These are phyloP conservation scores for Xestoiulus laeticollis DNA, from an alignment of 2,888 invertebrate species.

Conservation along the genomic window DNA sequence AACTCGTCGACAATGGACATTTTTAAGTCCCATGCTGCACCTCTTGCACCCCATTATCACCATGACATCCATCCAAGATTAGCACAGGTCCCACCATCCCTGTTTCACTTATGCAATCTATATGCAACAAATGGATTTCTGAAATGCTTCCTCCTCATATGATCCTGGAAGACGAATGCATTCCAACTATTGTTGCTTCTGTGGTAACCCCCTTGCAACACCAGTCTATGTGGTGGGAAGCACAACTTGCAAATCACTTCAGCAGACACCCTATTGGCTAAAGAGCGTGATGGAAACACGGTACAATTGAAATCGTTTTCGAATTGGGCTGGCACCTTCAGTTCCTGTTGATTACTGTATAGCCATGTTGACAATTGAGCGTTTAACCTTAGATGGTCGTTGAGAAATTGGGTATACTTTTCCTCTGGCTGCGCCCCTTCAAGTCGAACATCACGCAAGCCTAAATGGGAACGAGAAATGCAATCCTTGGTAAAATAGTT, in stretches of 20 bases:
- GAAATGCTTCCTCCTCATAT: slow-evolving; percentile 15
- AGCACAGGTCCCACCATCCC: too few relatives aligned
- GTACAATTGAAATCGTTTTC: not conserved
- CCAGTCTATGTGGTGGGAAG: not conserved
- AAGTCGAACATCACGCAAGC: slow-evolving; percentile 2
- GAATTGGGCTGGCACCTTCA: slow-evolving; percentile 29
- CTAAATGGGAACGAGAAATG: slow-evolving; percentile 32
- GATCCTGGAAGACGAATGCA: slow-evolving; percentile 29
- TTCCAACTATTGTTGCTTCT: slow-evolving; percentile 15
- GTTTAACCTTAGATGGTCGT: slow-evolving; percentile 6
- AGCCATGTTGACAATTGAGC: slow-evolving; percentile 20
- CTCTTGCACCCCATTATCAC: not conserved
- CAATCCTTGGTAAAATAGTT: slow-evolving; percentile 32
- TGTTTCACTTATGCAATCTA: not conserved
- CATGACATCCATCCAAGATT: too few relatives aligned
- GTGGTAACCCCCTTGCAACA: slow-evolving; percentile 22
- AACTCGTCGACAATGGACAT: too few relatives aligned
- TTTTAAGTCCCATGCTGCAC: too few relatives aligned
- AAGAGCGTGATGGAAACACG: slow-evolving; percentile 2
- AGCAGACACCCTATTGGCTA: slow-evolving; percentile 1
- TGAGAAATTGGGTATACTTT: not conserved
- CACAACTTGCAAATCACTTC: slow-evolving; percentile 14
- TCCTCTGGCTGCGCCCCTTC: slow-evolving; percentile 8
- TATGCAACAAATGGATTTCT: not conserved
- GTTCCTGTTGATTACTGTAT: slow-evolving; percentile 29